A percentile compares a stretch with the other conserved stretches of the same genome.
Evolutionary conservation across 2,113 vertebrate genomes (phyloP).

Genomic region (Anser brachyrhynchus): DNA sequence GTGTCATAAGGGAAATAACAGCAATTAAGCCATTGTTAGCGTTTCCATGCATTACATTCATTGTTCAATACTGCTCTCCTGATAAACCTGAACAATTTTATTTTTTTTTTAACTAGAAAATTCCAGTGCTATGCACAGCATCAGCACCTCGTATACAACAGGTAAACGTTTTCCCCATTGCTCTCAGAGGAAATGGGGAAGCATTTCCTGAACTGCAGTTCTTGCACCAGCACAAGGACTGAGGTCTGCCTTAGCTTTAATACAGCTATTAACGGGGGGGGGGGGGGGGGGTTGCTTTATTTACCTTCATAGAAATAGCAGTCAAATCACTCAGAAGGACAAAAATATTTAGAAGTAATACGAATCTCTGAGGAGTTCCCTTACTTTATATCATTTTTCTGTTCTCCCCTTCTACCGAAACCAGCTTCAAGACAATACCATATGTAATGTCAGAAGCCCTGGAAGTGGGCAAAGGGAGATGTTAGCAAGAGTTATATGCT

Average conservation of each 20-base stretch:
- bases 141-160: not conserved
- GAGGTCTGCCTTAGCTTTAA: not conserved
- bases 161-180: not conserved
- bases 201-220: not conserved
- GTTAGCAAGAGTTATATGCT: not conserved
- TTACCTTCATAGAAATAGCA: not conserved
- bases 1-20: not conserved
- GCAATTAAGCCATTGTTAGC: not conserved
- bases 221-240: not conserved
- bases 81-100: not conserved
- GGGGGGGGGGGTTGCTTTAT: not conserved
- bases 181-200: not conserved
- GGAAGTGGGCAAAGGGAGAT: not conserved
- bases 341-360: not conserved
- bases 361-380: not conserved
- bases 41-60: not conserved
- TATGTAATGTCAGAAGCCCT: not conserved
- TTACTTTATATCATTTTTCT: not conserved
- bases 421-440: not conserved
- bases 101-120: not conserved
- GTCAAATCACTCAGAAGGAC: not conserved
- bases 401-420: not conserved
- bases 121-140: not conserved
- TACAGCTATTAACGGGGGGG: not conserved
- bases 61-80: not conserved